These are phyloP conservation scores for Astropecten irregularis DNA, from an alignment of 53 echinoderm and acorn worm species.

Conservation along the genomic window DNA sequence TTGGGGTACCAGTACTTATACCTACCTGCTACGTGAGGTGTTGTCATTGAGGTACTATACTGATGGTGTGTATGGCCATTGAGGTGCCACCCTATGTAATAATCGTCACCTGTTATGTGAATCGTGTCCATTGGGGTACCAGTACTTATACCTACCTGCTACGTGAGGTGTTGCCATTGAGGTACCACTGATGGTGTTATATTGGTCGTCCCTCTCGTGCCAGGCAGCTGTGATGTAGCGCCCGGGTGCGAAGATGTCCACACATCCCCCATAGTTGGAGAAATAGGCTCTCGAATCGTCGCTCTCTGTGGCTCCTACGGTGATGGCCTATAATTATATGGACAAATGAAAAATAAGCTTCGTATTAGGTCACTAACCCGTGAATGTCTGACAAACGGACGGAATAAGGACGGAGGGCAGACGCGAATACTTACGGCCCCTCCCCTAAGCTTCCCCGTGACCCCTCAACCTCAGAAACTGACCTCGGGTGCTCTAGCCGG, in stretches of 20 bases:
- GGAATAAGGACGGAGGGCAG: too few species aligned
- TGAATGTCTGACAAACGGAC: too few species aligned
- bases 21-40: constrained; percentile 86
- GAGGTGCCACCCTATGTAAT: too few species aligned
- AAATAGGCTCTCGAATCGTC: constrained; percentile 78
- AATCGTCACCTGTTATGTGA: too few species aligned
- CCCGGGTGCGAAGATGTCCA: constrained; percentile 91
- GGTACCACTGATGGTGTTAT: constrained; percentile 81
- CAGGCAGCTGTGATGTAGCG: constrained; percentile 74
- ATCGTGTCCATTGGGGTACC: too few species aligned
- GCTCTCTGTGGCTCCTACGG: constrained; percentile 75
- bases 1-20: too few species aligned
- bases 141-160: constrained; percentile 58
- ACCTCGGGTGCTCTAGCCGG: constrained; percentile 88
- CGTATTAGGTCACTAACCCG: too few species aligned
- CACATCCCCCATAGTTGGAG: constrained; percentile 90
- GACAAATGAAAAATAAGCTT: not conserved
- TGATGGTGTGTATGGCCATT: too few species aligned
- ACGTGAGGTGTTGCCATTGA: constrained; percentile 90
- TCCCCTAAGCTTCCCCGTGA: too few species aligned
- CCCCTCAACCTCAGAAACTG: too few species aligned
- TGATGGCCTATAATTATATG: constrained; percentile 62
- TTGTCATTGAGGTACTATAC: constrained; percentile 86
- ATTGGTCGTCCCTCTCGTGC: constrained; percentile 71
- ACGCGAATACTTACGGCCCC: too few species aligned